A percentile compares a stretch with the other conserved stretches of the same genome.
Evolutionary conservation across 1,140 invertebrate genomes (phyloP).

Genomic region (Drosophila cardini): DNA sequence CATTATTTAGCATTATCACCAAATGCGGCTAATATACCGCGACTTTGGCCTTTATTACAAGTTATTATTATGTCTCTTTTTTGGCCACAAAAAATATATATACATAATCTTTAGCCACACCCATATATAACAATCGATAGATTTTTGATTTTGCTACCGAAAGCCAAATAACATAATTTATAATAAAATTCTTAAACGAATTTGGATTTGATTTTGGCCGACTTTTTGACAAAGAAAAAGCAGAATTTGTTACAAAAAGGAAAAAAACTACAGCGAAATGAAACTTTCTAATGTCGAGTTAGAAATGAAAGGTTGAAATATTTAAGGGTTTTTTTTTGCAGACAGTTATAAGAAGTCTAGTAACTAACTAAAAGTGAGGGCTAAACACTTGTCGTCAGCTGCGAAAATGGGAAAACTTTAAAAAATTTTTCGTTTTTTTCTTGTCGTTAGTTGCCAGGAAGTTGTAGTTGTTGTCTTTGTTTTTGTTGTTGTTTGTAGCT

Average conservation of each 20-base stretch:
- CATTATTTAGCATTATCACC: constrained; percentile 26
- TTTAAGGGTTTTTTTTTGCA: constrained; percentile 62
- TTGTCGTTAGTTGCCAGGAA: constrained; percentile 34
- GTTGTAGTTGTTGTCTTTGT: constrained; percentile 25
- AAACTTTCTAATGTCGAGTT: constrained; percentile 65
- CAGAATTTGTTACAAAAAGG: neutral
- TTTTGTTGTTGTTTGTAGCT: constrained; percentile 23
- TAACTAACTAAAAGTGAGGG: constrained; percentile 47
- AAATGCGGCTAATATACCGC: constrained; percentile 29
- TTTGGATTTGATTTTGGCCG: constrained; percentile 50
- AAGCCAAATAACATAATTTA: constrained; percentile 34
- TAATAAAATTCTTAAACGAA: constrained; percentile 23
- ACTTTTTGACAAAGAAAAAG: constrained; percentile 15
- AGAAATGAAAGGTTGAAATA: constrained; percentile 68
- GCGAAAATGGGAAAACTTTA: constrained; percentile 72
- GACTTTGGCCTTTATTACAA: constrained; percentile 37
- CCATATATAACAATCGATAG: constrained; percentile 38
- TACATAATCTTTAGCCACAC: constrained; percentile 21
- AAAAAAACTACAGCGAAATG: constrained; percentile 14
- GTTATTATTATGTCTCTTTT: constrained; percentile 34
- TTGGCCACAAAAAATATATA: constrained; percentile 15
- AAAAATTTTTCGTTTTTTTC: constrained; percentile 58
- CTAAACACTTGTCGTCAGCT: constrained; percentile 70
- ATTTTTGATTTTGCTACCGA: constrained; percentile 28
- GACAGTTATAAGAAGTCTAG: neutral